Evolutionary conservation across 2,888 invertebrate species (phyloP), one percentile per base, ranked within the genome.

Genomic region (Meteorus cinctellus): DNA sequence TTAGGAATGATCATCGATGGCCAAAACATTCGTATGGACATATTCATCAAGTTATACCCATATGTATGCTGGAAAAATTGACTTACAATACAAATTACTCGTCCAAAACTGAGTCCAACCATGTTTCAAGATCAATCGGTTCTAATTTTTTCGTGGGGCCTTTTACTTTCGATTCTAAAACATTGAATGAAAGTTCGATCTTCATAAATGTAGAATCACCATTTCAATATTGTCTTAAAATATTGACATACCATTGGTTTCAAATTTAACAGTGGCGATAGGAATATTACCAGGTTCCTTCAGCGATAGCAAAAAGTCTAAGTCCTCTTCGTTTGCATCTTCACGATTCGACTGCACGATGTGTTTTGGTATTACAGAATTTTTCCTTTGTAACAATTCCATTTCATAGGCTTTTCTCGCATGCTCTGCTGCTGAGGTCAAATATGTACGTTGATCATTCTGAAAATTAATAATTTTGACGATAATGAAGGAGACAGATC

Each of bases 31-130:
- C 24, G 69, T 16, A 14, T 27, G 62, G 16, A 68, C 29, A 36
- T 55, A 70, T 55, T 55, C 29, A 55, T 14, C n/a, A 16, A 6
- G 5, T 63, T 51, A 29, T 68, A 68, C 10, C n/a, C n/a, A 27
- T 31, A n/a, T 10, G 60, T 14, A 31, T 48, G 66, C 48, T 34
- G 36, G 29, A 19, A 24, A 62, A 8, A 4, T 10, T 60, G 34
- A 34, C 34, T 34, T 24, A 34, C 2, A 10, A 34, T 51, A 45
- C 31, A 16, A 65, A 63, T 55, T 45, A 86, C 78, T 86, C 85
- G 63, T 86, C 87, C 69, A 88, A 80, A 1, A 89, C 82, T 59
- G 85, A 83, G 81, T 89, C 89, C 74, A 89, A 74, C 86, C 88
- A 88, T 66, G 86, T 86, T 69, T 89, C 89, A 41, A 89, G 79